These are phyloP conservation scores for Brachionus paranguensis DNA, from an alignment of 1,140 invertebrate genomes.

Conservation along the genomic window DNA sequence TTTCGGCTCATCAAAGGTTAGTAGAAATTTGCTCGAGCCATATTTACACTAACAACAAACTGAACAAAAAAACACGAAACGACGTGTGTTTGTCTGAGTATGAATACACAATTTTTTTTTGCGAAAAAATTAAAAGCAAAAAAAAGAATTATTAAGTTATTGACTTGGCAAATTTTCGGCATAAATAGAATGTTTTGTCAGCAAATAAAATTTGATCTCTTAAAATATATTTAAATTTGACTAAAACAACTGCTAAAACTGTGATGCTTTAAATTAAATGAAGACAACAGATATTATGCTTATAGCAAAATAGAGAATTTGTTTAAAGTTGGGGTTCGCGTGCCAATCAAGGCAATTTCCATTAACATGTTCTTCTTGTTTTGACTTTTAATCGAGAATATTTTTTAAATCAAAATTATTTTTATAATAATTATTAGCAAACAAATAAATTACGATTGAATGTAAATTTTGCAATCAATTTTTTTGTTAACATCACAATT, in stretches of 20 bases:
- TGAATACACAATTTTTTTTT: background rate
- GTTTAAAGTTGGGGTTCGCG: background rate
- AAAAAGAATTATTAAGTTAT: background rate
- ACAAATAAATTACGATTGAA: too few relatives aligned
- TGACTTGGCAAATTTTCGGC: background rate
- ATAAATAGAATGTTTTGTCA: background rate
- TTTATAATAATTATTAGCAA: too few relatives aligned
- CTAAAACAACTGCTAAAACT: background rate
- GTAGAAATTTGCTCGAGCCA: background rate
- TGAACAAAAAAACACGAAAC: constrained; percentile 17
- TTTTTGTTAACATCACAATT: too few relatives aligned
- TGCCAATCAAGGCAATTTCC: background rate
- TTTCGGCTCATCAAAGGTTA: background rate
- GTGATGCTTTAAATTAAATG: background rate
- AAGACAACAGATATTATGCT: too few relatives aligned
- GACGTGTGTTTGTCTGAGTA: constrained; percentile 32
- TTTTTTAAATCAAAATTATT: background rate
- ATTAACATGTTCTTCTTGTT: background rate
- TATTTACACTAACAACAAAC: constrained; percentile 13
- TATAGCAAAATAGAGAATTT: too few relatives aligned
- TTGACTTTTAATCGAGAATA: background rate
- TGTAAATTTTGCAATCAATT: too few relatives aligned
- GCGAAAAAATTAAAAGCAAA: background rate
- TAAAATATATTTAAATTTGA: background rate
- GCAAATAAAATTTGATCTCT: constrained; percentile 7